Evolutionary conservation across 2,113 vertebrate genomes (phyloP), one percentile per base, ranked within the genome.

Genomic region (Apteryx owenii): DNA sequence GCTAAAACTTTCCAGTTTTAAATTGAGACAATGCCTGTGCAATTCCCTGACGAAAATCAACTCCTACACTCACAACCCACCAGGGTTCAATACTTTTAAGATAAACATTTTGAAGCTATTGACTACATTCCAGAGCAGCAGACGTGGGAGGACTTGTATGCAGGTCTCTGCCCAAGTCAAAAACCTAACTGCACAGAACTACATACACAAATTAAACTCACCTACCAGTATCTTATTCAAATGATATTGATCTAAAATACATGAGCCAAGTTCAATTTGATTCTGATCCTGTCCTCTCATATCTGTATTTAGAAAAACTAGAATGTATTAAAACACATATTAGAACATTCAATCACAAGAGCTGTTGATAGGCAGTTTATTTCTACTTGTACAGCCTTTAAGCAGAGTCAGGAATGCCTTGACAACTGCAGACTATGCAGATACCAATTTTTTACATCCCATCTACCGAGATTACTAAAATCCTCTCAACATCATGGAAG

Each of bases 251-350:
- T 33, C 10, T 36, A 61, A 84, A 89, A 62, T 23, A 31, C 0
- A 0, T 1, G 1, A 5, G 33, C 3, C 2, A 38, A 22, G 19
- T 81, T 36, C 26, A 71, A 54, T 62, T 68, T 71, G 20, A 79
- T 71, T 85, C 51, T 71, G 33, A 82, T 21, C 7, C 9, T 81
- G 44, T 75, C 73, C 50, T 79, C 36, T 95, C 28, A 54, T 2
- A 86, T n/a, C 48, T 83, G 14, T 64, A 36, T 10, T 73, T 68
- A 20, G 21, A 0, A 42, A 28, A 91, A 77, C 11, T 62, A 66
- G 8, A 66, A 71, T 12, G 7, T 8, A 48, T 58, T 84, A 20
- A 38, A 76, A 42, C 2, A 8, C 21, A 5, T 38, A 46, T 48
- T 44, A 66, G 12, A 65, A 70, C 10, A 26, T 10, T 42, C 5